Conservation (phyloP, 2,888 invertebrate genomes). For the Corbicula japonica region DNA sequence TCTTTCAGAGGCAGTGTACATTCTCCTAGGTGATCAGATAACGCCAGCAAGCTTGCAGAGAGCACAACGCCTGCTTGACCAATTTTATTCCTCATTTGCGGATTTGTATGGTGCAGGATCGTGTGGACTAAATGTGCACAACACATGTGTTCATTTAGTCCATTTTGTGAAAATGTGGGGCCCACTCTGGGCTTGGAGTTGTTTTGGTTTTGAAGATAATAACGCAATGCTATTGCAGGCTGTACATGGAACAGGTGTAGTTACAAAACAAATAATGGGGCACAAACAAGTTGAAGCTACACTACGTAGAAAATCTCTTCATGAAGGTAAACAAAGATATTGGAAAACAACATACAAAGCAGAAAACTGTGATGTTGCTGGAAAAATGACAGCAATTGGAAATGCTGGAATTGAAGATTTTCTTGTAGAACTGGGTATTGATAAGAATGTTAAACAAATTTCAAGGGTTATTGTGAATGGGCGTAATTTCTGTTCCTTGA, state of each 20-base stretch:
- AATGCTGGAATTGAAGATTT: constrained; percentile 24
- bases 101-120: constrained; percentile 39
- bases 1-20: constrained; percentile 41
- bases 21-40: constrained; percentile 42
- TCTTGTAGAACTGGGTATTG: constrained; percentile 35
- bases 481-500: constrained; percentile 29
- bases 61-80: constrained; percentile 26
- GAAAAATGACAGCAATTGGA: constrained; percentile 47
- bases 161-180: constrained; percentile 35
- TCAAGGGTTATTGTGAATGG: constrained; percentile 32
- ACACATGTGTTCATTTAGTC: constrained; percentile 45
- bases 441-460: constrained; percentile 34
- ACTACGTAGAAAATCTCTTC: constrained; percentile 41
- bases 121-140: constrained; percentile 57
- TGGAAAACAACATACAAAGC: constrained; percentile 52
- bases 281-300: constrained; percentile 46
- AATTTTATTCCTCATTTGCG: constrained; percentile 35
- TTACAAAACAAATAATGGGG: constrained; percentile 43
- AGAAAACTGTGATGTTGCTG: constrained; percentile 45
- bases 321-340: too few relatives aligned
- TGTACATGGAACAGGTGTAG: constrained; percentile 57
- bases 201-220: constrained; percentile 44
- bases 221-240: constrained; percentile 35
- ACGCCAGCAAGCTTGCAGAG: constrained; percentile 29
- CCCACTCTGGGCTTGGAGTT: constrained; percentile 51